These are phyloP conservation scores for human DNA, from an alignment of 2,113 vertebrate genomes.

Conservation along the genomic window DNA sequence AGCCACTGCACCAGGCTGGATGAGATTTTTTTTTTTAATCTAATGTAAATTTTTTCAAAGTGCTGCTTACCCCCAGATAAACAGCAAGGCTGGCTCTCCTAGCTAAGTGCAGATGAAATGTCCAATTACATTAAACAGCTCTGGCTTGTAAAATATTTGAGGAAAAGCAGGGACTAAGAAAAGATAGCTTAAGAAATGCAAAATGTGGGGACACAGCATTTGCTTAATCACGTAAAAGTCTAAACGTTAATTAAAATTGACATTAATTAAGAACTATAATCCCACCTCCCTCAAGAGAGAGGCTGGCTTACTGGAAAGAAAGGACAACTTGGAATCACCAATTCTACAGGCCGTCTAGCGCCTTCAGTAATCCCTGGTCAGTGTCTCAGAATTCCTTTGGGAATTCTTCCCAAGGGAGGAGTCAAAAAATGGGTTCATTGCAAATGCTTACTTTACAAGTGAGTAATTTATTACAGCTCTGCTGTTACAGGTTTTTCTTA, in stretches of 20 bases:
- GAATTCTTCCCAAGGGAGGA: background rate
- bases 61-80: background rate
- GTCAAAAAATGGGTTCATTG: background rate
- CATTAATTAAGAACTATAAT: constrained; percentile 46
- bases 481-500: background rate
- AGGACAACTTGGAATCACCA: background rate
- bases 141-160: background rate
- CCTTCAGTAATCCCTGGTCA: background rate
- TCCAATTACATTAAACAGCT: background rate
- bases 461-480: background rate
- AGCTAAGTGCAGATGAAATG: background rate
- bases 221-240: constrained; percentile 36
- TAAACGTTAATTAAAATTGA: constrained; percentile 38
- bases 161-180: background rate
- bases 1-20: too few relatives aligned
- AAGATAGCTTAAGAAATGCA: constrained; percentile 35
- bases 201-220: background rate
- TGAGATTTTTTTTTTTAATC: background rate
- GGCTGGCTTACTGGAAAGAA: background rate
- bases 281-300: background rate
- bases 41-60: constrained; percentile 25
- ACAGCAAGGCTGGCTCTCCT: background rate
- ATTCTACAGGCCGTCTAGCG: background rate
- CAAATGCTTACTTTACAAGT: constrained; percentile 13
- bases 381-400: background rate